Evolutionary conservation across 2,888 invertebrate genomes (phyloP).

Genomic region (Heliconius ethilla): DNA sequence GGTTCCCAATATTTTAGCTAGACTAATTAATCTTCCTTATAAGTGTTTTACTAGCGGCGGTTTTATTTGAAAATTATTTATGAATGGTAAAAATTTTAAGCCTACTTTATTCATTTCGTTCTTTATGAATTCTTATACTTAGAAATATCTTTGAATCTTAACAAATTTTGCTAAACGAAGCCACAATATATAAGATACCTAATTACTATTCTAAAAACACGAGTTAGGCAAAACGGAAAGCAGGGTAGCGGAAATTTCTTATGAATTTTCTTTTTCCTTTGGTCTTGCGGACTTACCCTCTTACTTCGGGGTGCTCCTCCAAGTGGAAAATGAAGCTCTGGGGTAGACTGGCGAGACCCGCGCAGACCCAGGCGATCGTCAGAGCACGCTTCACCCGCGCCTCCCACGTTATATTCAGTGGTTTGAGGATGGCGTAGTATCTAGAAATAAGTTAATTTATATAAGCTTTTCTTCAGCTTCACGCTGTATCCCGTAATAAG

Average conservation of each 20-base stretch:
- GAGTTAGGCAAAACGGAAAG: not conserved
- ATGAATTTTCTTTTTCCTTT: slow-evolving; percentile 10
- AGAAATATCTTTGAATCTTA: not conserved
- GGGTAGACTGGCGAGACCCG: slow-evolving; percentile 90
- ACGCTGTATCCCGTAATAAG: too few relatives aligned
- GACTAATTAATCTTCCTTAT: not conserved
- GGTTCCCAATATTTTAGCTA: not conserved
- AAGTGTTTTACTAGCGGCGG: not conserved
- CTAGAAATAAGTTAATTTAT: slow-evolving; percentile 68
- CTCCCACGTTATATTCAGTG: slow-evolving; percentile 89
- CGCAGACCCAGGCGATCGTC: slow-evolving; percentile 89
- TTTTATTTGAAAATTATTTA: too few relatives aligned
- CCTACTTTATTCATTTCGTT: not conserved
- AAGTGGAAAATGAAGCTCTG: slow-evolving; percentile 96
- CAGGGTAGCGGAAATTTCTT: slow-evolving; percentile 8
- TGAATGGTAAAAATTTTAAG: too few relatives aligned
- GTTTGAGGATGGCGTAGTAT: slow-evolving; percentile 92
- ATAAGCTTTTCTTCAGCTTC: too few relatives aligned
- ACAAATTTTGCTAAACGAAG: not conserved
- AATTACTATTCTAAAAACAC: not conserved
- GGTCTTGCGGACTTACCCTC: slow-evolving; percentile 77
- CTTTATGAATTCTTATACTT: not conserved
- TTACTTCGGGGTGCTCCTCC: slow-evolving; percentile 90
- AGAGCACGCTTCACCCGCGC: slow-evolving; percentile 89
- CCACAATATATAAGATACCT: not conserved